Base-by-base conservation (phyloP, 30 jellyfish, hydroid and myxozoan species). In the Aurelia sp. region DNA sequence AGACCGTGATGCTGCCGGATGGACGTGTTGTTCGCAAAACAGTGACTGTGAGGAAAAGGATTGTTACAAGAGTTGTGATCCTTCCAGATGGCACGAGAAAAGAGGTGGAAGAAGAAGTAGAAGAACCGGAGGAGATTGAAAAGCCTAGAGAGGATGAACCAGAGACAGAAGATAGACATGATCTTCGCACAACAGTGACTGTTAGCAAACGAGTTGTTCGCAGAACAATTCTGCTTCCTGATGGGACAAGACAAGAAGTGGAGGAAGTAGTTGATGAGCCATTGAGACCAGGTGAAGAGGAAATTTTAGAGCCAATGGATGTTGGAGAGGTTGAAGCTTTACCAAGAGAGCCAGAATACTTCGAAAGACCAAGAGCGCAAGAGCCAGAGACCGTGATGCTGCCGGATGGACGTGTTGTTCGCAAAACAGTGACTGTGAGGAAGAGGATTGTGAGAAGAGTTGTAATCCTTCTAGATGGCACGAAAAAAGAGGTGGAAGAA, bases 401-500 rank as follows among this genome's bases (percentile, higher is more conserved):
- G 70, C 72, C 20, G 55, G 79, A 81, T 52, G 91, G 91, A 9
- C 76, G 82, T 2, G 64, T 40, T 41, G 79, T 72, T 48, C 86
- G 89, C 30, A 88, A 62, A 50, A 73, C 84, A 5, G 77, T 80
- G 20, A 79, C 92, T 22, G 75, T 90, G 0, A 67, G 80, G 75
- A 91, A 72, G 83, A 72, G 76, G 74, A 84, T 78, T 33, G 75
- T 92, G 4, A 84, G 84, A 51, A 92, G 88, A 55, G 61, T 80
- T 35, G 64, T 91, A 24, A 71, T 61, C 21, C 81, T 80, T 63
- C 97, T 97, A 11, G 97, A 92, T 67, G 97, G 97, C 4, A 76
- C 95, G 27, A 53, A 73, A 19, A 83, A 82, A 61, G 95, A 82
- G 51, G 90, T 90, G 31, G 96, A 82, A n/a, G 97, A 90, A 67